phyloP scores from a whole-genome alignment of 23 tunicate genomes.

The Ascidia mentula region DNA sequence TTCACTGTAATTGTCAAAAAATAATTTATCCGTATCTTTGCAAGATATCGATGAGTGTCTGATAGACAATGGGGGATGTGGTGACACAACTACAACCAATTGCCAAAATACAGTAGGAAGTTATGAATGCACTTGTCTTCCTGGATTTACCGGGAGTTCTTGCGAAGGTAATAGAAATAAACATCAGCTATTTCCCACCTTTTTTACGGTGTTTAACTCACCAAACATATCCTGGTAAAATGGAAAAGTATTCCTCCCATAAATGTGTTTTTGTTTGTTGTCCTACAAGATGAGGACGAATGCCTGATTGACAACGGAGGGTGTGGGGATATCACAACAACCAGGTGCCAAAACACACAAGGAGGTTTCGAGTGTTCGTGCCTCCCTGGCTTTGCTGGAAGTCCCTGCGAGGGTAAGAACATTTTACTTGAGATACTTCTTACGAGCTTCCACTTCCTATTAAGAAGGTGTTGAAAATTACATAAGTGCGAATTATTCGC shows the following conservation, averaged over 20 bases:
- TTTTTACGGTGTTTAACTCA: too few relatives aligned
- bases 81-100: background rate
- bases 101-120: background rate
- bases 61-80: slow-evolving; percentile 3
- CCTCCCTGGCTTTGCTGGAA: slow-evolving; percentile 31
- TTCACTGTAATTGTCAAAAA: too few relatives aligned
- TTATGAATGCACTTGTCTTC: slow-evolving; percentile 5
- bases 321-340: background rate
- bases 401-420: slow-evolving; percentile 16
- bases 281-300: slow-evolving; percentile 21
- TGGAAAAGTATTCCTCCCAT: too few relatives aligned
- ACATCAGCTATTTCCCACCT: too few relatives aligned
- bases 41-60: slow-evolving; percentile 33
- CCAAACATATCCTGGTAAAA: too few relatives aligned
- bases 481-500: background rate
- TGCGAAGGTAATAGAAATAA: too few relatives aligned
- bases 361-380: slow-evolving; percentile 37
- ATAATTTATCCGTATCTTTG: too few relatives aligned
- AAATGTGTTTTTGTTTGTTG: too few relatives aligned
- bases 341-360: slow-evolving; percentile 13
- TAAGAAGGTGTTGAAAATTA: too few relatives aligned
- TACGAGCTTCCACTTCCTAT: too few relatives aligned
- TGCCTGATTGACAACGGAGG: background rate
- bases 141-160: background rate
- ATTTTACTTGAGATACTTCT: too few relatives aligned